These are phyloP conservation scores for Trachythela sp. DNA, from an alignment of 64 coral and sea anemone genomes.

Conservation along the genomic window DNA sequence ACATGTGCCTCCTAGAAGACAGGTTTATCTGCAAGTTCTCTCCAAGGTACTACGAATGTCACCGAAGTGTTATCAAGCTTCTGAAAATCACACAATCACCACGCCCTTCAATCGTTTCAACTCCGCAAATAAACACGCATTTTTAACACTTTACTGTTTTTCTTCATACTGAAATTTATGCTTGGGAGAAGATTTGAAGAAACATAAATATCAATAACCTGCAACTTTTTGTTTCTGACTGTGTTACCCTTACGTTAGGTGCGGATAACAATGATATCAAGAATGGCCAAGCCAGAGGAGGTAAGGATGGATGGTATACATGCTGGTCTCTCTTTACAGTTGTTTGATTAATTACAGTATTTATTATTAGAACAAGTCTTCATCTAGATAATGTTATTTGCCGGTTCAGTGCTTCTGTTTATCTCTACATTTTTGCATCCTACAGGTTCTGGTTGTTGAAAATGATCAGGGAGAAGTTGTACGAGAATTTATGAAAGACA, in stretches of 20 bases:
- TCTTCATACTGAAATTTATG: not conserved
- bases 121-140: no score
- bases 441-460: slow-evolving; percentile 90
- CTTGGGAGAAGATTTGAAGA: not conserved
- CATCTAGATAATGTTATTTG: no score
- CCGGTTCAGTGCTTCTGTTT: not conserved
- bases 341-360: no score
- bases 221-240: not conserved
- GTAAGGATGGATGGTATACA: slow-evolving; percentile 29
- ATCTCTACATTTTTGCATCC: not conserved
- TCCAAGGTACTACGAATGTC: slow-evolving; percentile 81
- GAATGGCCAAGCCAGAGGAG: slow-evolving; percentile 99
- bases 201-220: no score
- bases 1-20: slow-evolving; percentile 76
- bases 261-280: slow-evolving; percentile 86
- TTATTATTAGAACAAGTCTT: no score
- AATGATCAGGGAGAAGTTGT: slow-evolving; percentile 99
- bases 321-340: not conserved
- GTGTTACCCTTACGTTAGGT: slow-evolving; percentile 39
- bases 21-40: slow-evolving; percentile 80
- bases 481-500: slow-evolving; percentile 96
- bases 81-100: no score
- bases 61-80: no score
- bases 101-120: not conserved
- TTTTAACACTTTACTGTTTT: no score